Base-by-base conservation (phyloP, 2,888 invertebrate species). In the Cataglyphis rosenhaueri region DNA sequence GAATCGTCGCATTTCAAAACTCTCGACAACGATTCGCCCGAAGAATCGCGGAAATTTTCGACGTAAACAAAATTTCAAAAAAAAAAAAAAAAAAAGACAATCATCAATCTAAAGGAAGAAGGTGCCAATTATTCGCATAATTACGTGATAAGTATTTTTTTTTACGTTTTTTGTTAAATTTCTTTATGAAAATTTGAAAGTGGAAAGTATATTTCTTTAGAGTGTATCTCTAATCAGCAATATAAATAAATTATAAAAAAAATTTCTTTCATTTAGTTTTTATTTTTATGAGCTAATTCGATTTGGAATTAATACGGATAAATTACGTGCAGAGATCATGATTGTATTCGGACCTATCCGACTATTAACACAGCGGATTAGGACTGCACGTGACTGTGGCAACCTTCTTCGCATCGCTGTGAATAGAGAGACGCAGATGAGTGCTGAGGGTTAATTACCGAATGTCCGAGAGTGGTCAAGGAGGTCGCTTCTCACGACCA, bases 381-480 rank as follows among this genome's bases (percentile, higher is more conserved):
- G 57, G 15, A 15, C 32, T 55, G 57, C 57, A 21, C 25, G 38
- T 59, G 59, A 78, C 68, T 78, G 29, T 41, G 57, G 70, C 41
- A 57, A 59, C 57, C 78, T 78, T 59, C 59, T 41, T 61, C 59
- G 48, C 59, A 29, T 78, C 32, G 57, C 44, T 32, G 44, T 35
- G 78, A 78, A 78, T 10, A 25, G 66, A 78, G 68, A 32, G 48
- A 64, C 38, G 66, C 55, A 55, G 59, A 61, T 70, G 70, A 59
- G 78, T 70, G 70, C 61, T 52, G 57, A 71, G 75, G 78, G 65
- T 76, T 82, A 59, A 71, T 75, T 76, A 65, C 78, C 86, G 62
- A 82, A 84, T 38, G 70, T 82, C 74, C 75, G 59, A 35, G 71
- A 32, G 25, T n/a, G 68, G 57, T 55, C 73, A 61, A 74, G 78